These are phyloP conservation scores for Procambarus clarkii DNA, from an alignment of 1,140 invertebrate species.

Conservation along the genomic window DNA sequence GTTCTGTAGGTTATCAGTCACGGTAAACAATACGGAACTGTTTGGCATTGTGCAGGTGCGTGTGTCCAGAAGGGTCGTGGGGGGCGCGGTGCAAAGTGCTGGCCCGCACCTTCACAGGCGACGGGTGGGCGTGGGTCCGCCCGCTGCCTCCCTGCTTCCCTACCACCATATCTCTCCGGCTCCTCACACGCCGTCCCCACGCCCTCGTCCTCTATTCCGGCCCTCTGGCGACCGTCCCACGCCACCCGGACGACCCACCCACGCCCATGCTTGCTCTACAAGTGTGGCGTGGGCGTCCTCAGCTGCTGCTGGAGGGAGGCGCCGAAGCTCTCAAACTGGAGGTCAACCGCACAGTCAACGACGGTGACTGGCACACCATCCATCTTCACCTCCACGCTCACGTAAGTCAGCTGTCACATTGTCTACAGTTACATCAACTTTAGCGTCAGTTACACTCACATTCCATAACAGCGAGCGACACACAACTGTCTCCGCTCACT, in stretches of 20 bases:
- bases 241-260: not conserved
- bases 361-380: constrained; percentile 41
- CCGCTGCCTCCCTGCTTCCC: constrained; percentile 36
- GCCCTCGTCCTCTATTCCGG: constrained; percentile 49
- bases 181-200: constrained; percentile 43
- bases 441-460: not conserved
- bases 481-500: no score
- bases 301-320: constrained; percentile 44
- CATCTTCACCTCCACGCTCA: constrained; percentile 17
- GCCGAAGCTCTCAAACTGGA: constrained; percentile 20
- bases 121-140: constrained; percentile 42
- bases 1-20: no score
- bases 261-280: constrained; percentile 47
- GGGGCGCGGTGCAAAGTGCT: constrained; percentile 46
- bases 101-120: constrained; percentile 22
- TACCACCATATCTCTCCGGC: constrained; percentile 28
- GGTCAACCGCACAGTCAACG: constrained; percentile 22
- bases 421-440: not conserved
- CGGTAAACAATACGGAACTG: not conserved
- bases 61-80: constrained; percentile 33
- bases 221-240: constrained; percentile 24
- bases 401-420: not conserved
- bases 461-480: not conserved
- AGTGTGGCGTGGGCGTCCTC: constrained; percentile 26
- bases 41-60: constrained; percentile 20